Evolutionary conservation across 64 coral and sea anemone genomes (phyloP).

Genomic region (Dendronephthya gigantea): DNA sequence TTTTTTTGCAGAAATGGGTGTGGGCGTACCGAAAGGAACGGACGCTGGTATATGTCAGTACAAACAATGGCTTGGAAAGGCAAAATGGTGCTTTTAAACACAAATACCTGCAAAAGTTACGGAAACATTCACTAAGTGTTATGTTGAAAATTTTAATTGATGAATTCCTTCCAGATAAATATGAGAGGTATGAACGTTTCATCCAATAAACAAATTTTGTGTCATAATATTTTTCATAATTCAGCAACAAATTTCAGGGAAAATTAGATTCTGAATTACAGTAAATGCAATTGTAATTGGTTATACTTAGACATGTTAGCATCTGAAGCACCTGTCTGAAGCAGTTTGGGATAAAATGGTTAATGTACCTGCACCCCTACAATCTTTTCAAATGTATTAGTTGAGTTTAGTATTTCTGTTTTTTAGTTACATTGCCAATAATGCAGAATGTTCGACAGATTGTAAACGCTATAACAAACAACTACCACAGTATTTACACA

Average conservation of each 20-base stretch:
- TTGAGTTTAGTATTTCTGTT: too few relatives aligned
- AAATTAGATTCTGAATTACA: too few relatives aligned
- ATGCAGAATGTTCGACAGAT: neutral
- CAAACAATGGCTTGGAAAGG: conserved; percentile 43
- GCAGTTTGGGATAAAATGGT: too few relatives aligned
- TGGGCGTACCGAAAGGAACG: conserved; percentile 26
- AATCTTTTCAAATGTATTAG: too few relatives aligned
- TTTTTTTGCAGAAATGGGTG: conserved; percentile 43
- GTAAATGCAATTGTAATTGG: too few relatives aligned
- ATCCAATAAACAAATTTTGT: too few relatives aligned
- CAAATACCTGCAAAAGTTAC: conserved; percentile 16
- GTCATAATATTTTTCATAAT: too few relatives aligned
- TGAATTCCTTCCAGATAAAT: conserved; percentile 46
- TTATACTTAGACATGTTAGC: too few relatives aligned
- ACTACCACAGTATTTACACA: neutral
- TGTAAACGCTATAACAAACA: neutral
- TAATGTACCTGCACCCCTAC: too few relatives aligned
- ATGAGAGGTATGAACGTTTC: conserved; percentile 25
- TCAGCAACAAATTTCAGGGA: too few relatives aligned
- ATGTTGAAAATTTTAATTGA: conserved; percentile 35
- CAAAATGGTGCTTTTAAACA: conserved; percentile 53
- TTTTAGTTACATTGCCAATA: neutral
- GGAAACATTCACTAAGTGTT: neutral
- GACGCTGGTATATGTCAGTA: neutral
- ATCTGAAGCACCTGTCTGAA: too few relatives aligned